phyloP scores from a whole-genome alignment of 2,888 invertebrate genomes.

The Mesoligia furuncula region DNA sequence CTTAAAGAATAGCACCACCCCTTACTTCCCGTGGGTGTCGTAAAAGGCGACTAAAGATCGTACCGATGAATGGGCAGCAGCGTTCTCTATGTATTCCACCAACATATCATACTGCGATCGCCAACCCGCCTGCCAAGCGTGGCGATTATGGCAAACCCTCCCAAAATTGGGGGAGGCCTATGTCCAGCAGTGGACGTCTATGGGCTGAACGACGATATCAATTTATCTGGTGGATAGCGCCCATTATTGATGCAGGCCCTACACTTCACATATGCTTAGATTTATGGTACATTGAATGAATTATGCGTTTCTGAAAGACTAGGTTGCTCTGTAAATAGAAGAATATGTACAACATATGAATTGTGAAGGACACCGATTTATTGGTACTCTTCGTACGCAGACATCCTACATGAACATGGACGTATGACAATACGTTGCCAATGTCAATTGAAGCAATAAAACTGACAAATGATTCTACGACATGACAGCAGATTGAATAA shows the following conservation, averaged over 20 bases:
- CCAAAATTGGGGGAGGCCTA: no score
- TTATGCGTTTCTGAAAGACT: not conserved
- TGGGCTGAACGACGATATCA: no score
- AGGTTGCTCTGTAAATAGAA: not conserved
- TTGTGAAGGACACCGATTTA: not conserved
- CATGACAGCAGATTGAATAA: constrained; percentile 35
- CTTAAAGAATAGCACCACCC: no score
- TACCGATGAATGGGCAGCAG: no score
- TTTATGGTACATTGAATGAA: not conserved
- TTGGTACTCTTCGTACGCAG: constrained; percentile 1
- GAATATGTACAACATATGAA: not conserved
- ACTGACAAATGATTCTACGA: constrained; percentile 25
- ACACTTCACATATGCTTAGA: not conserved
- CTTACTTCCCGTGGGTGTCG: no score
- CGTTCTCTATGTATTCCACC: no score
- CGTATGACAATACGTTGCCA: constrained; percentile 37
- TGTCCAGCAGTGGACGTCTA: no score
- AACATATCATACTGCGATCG: no score
- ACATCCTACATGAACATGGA: constrained; percentile 4
- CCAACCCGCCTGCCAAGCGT: no score
- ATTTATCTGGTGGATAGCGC: not conserved
- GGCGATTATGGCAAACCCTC: no score
- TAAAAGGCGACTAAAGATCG: no score
- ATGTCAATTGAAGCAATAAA: constrained; percentile 57
- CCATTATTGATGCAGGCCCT: not conserved